These are phyloP conservation scores for Beaufortia kweichowensis DNA, from an alignment of 2,113 vertebrate species.

Conservation along the genomic window DNA sequence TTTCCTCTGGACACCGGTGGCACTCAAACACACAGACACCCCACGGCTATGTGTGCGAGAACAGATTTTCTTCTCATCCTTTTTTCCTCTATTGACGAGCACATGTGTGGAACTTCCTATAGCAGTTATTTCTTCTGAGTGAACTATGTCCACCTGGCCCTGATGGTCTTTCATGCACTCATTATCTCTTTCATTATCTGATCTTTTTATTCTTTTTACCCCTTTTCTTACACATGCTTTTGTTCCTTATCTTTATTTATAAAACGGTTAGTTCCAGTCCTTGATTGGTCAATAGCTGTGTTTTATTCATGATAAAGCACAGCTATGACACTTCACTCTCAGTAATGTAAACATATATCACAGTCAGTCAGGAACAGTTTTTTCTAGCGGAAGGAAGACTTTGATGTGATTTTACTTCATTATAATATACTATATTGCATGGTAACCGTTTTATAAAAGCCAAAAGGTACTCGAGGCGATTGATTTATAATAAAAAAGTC, in stretches of 20 bases:
- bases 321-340: no score
- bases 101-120: constrained; percentile 45
- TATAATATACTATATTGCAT: no score
- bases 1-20: constrained; percentile 23
- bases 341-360: no score
- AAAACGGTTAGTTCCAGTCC: no score
- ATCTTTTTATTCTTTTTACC: constrained; percentile 8
- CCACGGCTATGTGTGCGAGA: constrained; percentile 31
- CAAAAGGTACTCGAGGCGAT: no score
- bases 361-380: no score
- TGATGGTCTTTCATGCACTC: constrained; percentile 2
- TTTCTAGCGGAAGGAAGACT: no score
- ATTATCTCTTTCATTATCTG: constrained; percentile 4
- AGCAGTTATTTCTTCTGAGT: constrained; percentile 22
- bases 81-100: constrained; percentile 28
- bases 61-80: constrained; percentile 35
- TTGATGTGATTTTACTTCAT: no score
- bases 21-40: constrained; percentile 31
- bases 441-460: no score
- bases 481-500: no score
- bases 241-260: background rate
- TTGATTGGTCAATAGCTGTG: no score
- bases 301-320: no score
- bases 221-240: background rate
- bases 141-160: constrained; percentile 44